These are phyloP conservation scores for Leucophenga montana DNA, from an alignment of 2,888 invertebrate genomes.

Conservation along the genomic window DNA sequence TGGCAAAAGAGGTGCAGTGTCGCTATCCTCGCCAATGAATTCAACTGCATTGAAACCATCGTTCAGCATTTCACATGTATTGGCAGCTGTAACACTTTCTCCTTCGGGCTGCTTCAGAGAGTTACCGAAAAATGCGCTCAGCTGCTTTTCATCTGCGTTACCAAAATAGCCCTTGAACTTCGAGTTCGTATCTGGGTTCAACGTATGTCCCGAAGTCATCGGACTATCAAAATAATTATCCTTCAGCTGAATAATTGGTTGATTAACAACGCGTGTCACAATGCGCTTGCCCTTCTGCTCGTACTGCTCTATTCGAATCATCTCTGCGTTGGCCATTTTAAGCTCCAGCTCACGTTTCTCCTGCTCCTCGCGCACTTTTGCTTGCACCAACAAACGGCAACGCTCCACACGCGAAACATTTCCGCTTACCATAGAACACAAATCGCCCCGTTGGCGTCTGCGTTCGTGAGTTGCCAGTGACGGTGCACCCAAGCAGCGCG, in stretches of 20 bases:
- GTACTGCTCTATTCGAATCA: neutral
- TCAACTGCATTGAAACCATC: neutral
- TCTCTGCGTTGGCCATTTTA: neutral
- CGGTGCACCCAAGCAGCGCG: slow-evolving; percentile 96
- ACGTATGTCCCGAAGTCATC: neutral
- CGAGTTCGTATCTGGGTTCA: neutral
- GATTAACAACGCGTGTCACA: neutral
- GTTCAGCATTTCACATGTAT: too few relatives aligned
- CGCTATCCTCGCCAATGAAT: neutral
- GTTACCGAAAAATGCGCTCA: slow-evolving; percentile 6
- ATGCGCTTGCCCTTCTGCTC: slow-evolving; percentile 17
- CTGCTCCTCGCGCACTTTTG: slow-evolving; percentile 44
- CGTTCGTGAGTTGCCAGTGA: slow-evolving; percentile 96
- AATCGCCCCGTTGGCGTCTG: slow-evolving; percentile 96
- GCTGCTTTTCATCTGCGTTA: neutral
- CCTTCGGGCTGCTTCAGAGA: neutral
- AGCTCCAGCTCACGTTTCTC: neutral
- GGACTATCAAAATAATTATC: slow-evolving; percentile 17
- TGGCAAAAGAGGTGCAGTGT: neutral
- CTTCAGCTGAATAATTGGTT: slow-evolving; percentile 6
- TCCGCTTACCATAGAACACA: slow-evolving; percentile 97
- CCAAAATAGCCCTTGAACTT: neutral
- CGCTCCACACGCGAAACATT: slow-evolving; percentile 94
- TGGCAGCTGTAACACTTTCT: neutral
- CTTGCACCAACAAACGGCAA: neutral